A percentile compares a stretch with the other conserved stretches of the same genome.
Conservation (phyloP, 1,140 invertebrate genomes). For the Euura saliciscinereae region DNA sequence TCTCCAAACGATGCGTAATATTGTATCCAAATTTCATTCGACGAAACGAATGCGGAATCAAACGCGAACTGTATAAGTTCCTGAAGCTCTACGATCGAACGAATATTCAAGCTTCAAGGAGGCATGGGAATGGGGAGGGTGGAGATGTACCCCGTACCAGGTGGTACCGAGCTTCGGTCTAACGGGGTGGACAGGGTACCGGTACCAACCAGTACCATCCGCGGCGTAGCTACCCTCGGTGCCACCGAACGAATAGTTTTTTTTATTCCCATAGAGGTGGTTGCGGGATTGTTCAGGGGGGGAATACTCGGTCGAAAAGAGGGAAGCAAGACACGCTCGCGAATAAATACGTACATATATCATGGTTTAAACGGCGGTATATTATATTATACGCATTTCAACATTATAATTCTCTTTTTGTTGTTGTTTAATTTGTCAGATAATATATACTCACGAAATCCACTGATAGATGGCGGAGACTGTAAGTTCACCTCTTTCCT, state of each 20-base stretch:
- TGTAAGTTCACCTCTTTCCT: conserved; percentile 82
- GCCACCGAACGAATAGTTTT: not conserved
- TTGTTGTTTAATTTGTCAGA: too few species aligned
- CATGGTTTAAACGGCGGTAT: too few species aligned
- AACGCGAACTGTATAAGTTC: not conserved
- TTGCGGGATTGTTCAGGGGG: not conserved
- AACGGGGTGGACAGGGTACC: not conserved
- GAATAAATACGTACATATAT: not conserved
- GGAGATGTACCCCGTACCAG: conserved; percentile 44
- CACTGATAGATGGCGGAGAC: conserved; percentile 91
- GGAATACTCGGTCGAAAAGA: not conserved
- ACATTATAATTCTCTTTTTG: too few species aligned
- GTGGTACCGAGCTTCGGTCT: conserved; percentile 38
- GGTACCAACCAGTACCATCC: conserved; percentile 50
- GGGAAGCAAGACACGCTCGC: not conserved
- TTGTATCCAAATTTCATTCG: not conserved
- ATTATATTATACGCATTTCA: too few species aligned
- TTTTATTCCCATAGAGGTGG: not conserved
- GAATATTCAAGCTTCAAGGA: conserved; percentile 30
- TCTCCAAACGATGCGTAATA: not conserved
- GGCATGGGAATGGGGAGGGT: conserved; percentile 27
- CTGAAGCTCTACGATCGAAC: conserved; percentile 26
- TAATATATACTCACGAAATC: conserved; percentile 82
- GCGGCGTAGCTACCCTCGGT: not conserved
- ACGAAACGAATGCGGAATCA: not conserved